phyloP scores from a whole-genome alignment of 2,797 vertebrate species.

The Lithobates sylvaticus region DNA sequence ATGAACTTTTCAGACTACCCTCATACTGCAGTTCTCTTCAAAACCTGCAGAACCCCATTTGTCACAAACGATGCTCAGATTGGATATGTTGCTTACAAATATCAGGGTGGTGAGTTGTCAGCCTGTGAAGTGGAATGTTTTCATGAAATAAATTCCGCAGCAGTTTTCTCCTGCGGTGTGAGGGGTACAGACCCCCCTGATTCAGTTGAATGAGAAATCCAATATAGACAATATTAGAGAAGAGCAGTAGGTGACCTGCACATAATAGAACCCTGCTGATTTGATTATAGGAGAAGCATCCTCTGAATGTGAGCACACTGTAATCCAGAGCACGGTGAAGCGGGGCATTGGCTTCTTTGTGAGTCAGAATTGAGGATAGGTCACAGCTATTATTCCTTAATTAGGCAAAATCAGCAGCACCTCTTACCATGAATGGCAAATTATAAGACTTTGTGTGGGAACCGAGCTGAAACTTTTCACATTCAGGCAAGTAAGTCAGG shows the following conservation, averaged over 20 bases:
- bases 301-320: constrained; percentile 46
- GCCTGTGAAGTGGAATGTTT: background rate
- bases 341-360: constrained; percentile 19
- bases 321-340: constrained; percentile 34
- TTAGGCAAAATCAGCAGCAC: constrained; percentile 49
- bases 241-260: constrained; percentile 19
- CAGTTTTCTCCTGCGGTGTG: constrained; percentile 29
- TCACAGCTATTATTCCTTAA: constrained; percentile 60
- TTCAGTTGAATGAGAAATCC: constrained; percentile 40
- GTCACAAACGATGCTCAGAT: no score
- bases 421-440: constrained; percentile 40
- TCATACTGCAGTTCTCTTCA: no score
- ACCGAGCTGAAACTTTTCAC: constrained; percentile 8
- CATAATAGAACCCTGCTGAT: constrained; percentile 48
- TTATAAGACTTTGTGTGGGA: constrained; percentile 48
- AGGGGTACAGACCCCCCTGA: constrained; percentile 27
- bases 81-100: no score
- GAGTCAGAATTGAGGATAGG: constrained; percentile 55
- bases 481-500: background rate
- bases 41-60: no score
- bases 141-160: constrained; percentile 41
- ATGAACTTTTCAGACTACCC: no score
- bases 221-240: constrained; percentile 41
- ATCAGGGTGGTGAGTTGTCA: no score
- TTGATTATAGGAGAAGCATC: constrained; percentile 48